Evolutionary conservation across 37 sponge, comb jelly and placozoan species (phyloP).

Genomic region (Petrosia ficiformis): DNA sequence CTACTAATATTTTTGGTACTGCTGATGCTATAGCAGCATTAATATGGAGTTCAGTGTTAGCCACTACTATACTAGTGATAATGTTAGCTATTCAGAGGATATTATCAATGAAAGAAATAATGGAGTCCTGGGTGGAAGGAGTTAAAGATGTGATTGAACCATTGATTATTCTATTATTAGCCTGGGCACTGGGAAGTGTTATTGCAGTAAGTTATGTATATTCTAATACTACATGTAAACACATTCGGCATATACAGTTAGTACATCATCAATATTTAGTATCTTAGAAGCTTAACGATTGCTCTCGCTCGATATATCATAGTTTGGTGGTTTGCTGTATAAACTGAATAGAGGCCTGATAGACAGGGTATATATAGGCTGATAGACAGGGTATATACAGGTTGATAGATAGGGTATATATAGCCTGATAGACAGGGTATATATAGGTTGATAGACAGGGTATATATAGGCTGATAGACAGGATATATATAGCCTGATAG

Average conservation of each 20-base stretch:
- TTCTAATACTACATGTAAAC: neutral
- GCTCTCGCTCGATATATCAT: too few species aligned
- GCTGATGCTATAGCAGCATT: conserved; percentile 29
- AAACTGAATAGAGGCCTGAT: too few species aligned
- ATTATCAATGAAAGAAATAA: conserved; percentile 30
- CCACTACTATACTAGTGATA: conserved; percentile 9
- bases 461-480: too few species aligned
- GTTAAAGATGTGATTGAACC: conserved; percentile 62
- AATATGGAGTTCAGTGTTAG: conserved; percentile 32
- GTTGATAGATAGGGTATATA: too few species aligned
- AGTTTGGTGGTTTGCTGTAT: too few species aligned
- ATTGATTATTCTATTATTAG: conserved; percentile 38
- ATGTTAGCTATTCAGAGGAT: conserved; percentile 32
- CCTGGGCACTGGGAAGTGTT: conserved; percentile 63
- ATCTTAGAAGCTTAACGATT: too few species aligned
- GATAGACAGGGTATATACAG: too few species aligned
- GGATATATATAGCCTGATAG: too few species aligned
- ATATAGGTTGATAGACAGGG: too few species aligned
- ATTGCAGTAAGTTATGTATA: conserved; percentile 29
- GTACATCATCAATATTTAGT: neutral
- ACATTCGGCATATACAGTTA: neutral
- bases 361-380: too few species aligned
- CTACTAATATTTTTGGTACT: conserved; percentile 29
- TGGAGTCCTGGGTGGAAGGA: conserved; percentile 56
- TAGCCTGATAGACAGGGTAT: too few species aligned